Conservation (phyloP, 2,113 vertebrate genomes). For the Podarcis raffonei region DNA sequence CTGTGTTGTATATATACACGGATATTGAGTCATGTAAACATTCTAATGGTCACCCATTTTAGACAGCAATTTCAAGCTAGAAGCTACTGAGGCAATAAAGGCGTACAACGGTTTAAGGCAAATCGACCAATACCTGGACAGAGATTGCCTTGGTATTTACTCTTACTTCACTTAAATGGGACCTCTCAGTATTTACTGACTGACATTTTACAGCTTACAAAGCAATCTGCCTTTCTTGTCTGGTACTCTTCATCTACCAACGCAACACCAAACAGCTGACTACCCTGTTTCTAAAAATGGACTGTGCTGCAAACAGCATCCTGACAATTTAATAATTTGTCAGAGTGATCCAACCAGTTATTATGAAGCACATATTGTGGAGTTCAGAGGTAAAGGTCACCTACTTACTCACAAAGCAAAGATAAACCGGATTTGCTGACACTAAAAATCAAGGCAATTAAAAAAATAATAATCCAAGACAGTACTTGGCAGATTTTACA, state of each 20-base stretch:
- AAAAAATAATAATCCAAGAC: slow-evolving; percentile 31
- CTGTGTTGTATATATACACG: background rate
- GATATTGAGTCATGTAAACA: background rate
- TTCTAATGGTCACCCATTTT: background rate
- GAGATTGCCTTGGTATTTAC: slow-evolving; percentile 62
- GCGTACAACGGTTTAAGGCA: slow-evolving; percentile 53
- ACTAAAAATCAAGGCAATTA: slow-evolving; percentile 63
- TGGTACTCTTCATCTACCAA: slow-evolving; percentile 56
- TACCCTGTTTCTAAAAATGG: slow-evolving; percentile 75
- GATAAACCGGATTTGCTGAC: slow-evolving; percentile 63
- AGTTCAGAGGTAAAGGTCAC: slow-evolving; percentile 73
- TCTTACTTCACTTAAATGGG: slow-evolving; percentile 60
- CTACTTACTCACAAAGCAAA: slow-evolving; percentile 55
- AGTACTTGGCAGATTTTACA: slow-evolving; percentile 33
- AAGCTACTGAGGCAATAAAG: slow-evolving; percentile 30
- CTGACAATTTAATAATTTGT: slow-evolving; percentile 78
- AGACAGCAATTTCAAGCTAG: background rate
- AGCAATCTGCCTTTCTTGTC: slow-evolving; percentile 64
- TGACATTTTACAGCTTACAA: slow-evolving; percentile 74
- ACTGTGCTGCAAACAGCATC: slow-evolving; percentile 66
- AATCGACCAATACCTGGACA: slow-evolving; percentile 54
- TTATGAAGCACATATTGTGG: slow-evolving; percentile 66
- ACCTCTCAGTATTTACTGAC: slow-evolving; percentile 61
- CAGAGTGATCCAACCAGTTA: slow-evolving; percentile 65
- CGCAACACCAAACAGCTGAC: slow-evolving; percentile 72